phyloP scores from a whole-genome alignment of 2,113 vertebrate genomes.

The Spermophilus dauricus region DNA sequence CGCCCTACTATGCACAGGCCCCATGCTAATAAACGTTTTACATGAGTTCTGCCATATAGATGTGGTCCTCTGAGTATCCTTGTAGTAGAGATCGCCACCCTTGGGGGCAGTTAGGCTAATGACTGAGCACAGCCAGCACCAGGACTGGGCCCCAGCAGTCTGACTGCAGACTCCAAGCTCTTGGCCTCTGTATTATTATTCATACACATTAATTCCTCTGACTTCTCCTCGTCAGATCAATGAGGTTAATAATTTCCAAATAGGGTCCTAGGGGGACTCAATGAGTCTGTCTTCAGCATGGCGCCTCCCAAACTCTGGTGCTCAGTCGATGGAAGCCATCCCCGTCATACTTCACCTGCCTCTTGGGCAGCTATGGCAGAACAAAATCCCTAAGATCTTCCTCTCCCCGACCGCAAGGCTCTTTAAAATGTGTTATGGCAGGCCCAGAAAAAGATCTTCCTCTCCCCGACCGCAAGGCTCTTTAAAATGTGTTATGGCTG shows the following conservation, averaged over 20 bases:
- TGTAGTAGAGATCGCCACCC: background rate
- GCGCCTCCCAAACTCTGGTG: background rate
- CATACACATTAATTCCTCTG: fast-evolving
- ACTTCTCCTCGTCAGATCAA: background rate
- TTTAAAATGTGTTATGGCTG: background rate
- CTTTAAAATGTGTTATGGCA: background rate
- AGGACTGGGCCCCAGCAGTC: background rate
- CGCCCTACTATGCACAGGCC: background rate
- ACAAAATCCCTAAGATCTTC: background rate
- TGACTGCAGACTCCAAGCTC: background rate
- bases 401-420: fast-evolving
- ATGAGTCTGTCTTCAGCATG: background rate
- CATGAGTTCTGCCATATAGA: background rate
- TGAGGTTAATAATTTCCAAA: background rate
- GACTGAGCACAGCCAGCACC: background rate
- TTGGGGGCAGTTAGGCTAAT: background rate
- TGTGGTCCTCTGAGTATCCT: background rate
- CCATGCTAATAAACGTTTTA: background rate
- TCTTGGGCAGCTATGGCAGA: background rate
- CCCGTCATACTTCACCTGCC: background rate
- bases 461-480: fast-evolving
- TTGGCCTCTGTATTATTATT: background rate
- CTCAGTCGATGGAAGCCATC: background rate
- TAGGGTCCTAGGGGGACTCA: background rate
- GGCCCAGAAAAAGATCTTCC: background rate